Conservation (phyloP, 2,113 vertebrate species). For the Egretta garzetta region DNA sequence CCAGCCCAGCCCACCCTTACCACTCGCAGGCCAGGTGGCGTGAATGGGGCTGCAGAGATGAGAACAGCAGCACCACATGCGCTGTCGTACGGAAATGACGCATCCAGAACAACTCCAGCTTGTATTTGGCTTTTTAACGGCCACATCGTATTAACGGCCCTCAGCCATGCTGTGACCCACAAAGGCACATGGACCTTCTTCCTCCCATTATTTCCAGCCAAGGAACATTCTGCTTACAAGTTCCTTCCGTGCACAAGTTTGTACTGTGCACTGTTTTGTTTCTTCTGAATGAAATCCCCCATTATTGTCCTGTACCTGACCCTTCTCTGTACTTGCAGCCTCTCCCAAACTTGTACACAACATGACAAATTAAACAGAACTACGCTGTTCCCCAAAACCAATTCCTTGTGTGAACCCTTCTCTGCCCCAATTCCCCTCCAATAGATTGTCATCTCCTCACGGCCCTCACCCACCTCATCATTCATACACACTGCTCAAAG, state of each 20-base stretch:
- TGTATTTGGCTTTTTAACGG: neutral
- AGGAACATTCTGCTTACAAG: neutral
- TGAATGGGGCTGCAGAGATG: neutral
- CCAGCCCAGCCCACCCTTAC: neutral
- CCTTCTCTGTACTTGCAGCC: neutral
- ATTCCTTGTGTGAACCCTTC: neutral
- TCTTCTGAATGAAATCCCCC: neutral
- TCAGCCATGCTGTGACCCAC: neutral
- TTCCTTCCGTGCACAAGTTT: neutral
- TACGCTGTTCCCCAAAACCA: neutral
- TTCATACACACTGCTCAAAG: neutral
- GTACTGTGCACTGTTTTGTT: neutral
- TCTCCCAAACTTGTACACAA: neutral
- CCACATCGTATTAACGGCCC: fast-evolving
- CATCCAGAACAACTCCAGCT: neutral
- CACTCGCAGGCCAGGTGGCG: fast-evolving
- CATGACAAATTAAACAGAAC: neutral
- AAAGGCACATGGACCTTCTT: neutral
- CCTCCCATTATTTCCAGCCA: neutral
- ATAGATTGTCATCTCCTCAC: neutral
- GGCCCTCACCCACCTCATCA: neutral
- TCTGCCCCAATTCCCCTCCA: neutral
- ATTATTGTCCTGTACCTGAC: neutral
- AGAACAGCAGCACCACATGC: neutral
- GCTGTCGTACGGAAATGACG: fast-evolving